Evolutionary conservation across 2,797 vertebrate species (phyloP).

Genomic region (Lepus townsendii): DNA sequence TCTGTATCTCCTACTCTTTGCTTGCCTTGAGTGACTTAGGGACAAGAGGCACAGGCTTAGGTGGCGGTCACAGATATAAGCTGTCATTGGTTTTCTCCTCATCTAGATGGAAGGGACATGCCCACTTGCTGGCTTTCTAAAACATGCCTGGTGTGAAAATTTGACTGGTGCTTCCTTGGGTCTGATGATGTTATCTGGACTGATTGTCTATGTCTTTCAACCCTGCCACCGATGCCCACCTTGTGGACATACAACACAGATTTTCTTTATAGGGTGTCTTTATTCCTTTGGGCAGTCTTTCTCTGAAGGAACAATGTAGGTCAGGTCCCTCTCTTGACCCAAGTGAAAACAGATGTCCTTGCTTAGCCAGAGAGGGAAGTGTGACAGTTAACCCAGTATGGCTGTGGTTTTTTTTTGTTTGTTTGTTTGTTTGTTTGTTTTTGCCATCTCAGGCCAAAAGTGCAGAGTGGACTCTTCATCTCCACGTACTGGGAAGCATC

Average conservation of each 20-base stretch:
- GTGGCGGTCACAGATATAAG: not conserved
- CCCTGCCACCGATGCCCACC: not conserved
- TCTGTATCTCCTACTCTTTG: not conserved
- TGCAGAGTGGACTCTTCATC: not conserved
- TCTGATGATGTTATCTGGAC: not conserved
- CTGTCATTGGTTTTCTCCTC: not conserved
- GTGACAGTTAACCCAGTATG: accelerated
- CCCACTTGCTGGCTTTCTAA: not conserved
- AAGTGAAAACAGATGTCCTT: not conserved
- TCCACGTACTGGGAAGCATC: not conserved
- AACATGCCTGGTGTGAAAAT: not conserved
- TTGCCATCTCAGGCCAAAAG: not conserved
- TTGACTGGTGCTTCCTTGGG: not conserved
- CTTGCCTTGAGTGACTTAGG: not conserved
- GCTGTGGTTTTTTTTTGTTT: not conserved
- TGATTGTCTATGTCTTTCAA: not conserved
- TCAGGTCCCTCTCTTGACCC: not conserved
- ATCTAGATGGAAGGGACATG: not conserved
- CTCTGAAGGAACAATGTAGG: not conserved
- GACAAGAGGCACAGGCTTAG: not conserved
- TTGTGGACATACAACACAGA: not conserved
- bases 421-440: not conserved
- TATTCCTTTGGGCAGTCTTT: not conserved
- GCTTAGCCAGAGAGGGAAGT: not conserved
- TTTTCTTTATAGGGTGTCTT: not conserved